Conservation (phyloP, 1,140 invertebrate genomes). For the Schlechtendalia chinensis region DNA sequence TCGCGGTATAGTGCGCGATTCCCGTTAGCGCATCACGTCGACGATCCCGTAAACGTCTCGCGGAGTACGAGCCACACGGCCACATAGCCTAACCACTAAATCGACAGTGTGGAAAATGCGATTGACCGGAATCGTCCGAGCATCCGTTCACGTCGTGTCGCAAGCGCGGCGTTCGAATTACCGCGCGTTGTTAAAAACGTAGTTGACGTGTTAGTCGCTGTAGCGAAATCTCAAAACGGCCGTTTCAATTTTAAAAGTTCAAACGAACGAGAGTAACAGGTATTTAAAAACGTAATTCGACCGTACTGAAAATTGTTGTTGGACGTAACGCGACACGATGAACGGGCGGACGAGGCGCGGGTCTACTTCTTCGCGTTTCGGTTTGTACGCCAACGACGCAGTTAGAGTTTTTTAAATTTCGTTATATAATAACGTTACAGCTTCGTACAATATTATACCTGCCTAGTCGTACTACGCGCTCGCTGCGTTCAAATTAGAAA, state of each 20-base stretch:
- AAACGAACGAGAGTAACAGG: not conserved
- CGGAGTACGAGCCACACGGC: too few species aligned
- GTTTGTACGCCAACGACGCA: constrained; percentile 16
- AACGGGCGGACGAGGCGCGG: not conserved
- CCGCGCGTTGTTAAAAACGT: constrained; percentile 45
- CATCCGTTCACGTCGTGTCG: not conserved
- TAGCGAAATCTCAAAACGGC: constrained; percentile 31
- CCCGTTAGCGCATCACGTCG: constrained; percentile 16
- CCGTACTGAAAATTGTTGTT: constrained; percentile 10
- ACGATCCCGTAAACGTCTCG: constrained; percentile 13
- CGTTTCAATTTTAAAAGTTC: constrained; percentile 25
- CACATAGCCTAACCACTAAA: too few species aligned
- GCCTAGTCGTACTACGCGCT: not conserved
- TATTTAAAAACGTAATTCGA: not conserved
- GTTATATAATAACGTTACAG: not conserved
- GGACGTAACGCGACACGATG: not conserved
- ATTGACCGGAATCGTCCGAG: too few species aligned
- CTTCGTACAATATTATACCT: too few species aligned
- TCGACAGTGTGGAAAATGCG: too few species aligned
- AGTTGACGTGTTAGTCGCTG: constrained; percentile 29
- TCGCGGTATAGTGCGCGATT: not conserved
- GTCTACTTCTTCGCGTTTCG: not conserved
- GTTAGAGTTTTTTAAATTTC: constrained; percentile 20
- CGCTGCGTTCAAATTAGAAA: not conserved
- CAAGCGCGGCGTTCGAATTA: constrained; percentile 32